phyloP scores from a whole-genome alignment of 2,113 vertebrate genomes.

The Hyperopisus bebe region DNA sequence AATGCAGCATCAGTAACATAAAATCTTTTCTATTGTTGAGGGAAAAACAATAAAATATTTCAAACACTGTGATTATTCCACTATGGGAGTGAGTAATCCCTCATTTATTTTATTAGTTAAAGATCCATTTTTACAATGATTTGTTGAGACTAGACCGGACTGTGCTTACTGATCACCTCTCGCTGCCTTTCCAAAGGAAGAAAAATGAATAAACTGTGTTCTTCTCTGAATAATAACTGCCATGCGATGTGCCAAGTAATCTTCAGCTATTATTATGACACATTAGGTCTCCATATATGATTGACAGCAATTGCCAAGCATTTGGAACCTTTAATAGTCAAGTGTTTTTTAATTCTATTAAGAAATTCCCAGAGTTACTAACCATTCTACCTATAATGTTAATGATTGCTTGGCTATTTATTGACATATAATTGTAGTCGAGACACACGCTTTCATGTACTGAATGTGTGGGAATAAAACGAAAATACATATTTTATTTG shows the following conservation, averaged over 20 bases:
- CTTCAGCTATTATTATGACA: conserved; percentile 37
- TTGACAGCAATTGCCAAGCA: background rate
- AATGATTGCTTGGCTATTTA: background rate
- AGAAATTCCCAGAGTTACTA: conserved; percentile 24
- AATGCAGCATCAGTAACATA: background rate
- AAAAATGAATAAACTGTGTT: no score
- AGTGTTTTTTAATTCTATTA: conserved; percentile 22
- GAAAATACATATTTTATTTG: background rate
- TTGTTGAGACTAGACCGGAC: no score
- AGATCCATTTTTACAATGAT: no score
- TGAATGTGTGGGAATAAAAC: background rate
- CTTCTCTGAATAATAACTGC: no score
- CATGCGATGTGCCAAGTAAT: conserved; percentile 37
- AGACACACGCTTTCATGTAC: background rate
- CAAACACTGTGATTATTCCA: background rate
- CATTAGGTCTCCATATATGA: conserved; percentile 40
- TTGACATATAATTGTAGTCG: background rate
- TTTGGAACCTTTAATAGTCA: conserved; percentile 40
- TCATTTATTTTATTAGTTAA: no score
- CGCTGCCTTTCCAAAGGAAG: no score
- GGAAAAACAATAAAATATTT: background rate
- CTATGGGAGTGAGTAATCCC: background rate
- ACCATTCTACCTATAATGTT: background rate
- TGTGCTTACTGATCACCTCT: no score
- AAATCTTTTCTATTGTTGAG: background rate